Percentiles rank a stretch among this genome's conserved stretches.
Conservation (phyloP, 2,888 invertebrate genomes). For the Atethmia centrago region DNA sequence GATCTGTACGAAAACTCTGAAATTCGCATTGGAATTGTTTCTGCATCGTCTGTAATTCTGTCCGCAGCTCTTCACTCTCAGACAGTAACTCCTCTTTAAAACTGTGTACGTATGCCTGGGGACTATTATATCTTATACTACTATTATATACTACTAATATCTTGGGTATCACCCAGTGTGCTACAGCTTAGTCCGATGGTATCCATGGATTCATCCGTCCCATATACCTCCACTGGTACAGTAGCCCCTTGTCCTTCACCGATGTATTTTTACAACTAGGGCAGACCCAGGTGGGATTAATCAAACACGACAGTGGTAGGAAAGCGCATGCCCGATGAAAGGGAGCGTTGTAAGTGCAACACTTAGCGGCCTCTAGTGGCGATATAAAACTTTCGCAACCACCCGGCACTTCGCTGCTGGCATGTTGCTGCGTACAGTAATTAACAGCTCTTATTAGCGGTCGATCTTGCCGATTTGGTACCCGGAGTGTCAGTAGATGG, state of each 20-base stretch:
- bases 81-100: not conserved
- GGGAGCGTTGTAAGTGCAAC: not conserved
- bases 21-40: not conserved
- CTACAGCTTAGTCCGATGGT: not conserved
- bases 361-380: not conserved
- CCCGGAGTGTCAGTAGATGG: too few species aligned
- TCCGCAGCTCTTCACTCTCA: not conserved
- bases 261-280: not conserved
- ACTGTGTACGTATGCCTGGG: not conserved
- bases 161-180: not conserved
- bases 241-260: not conserved
- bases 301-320: not conserved
- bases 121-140: too few species aligned
- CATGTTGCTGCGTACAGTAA: not conserved
- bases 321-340: not conserved
- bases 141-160: too few species aligned
- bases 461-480: too few species aligned
- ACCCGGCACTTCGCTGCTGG: not conserved
- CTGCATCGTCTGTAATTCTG: not conserved
- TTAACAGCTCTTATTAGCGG: too few species aligned
- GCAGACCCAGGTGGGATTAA: not conserved
- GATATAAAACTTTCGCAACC: not conserved
- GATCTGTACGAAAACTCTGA: not conserved
- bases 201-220: not conserved
- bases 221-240: not conserved